Percentiles rank a stretch among this genome's conserved stretches.
Evolutionary conservation across 2,113 vertebrate genomes (phyloP).

Genomic region (Lathamus discolor): DNA sequence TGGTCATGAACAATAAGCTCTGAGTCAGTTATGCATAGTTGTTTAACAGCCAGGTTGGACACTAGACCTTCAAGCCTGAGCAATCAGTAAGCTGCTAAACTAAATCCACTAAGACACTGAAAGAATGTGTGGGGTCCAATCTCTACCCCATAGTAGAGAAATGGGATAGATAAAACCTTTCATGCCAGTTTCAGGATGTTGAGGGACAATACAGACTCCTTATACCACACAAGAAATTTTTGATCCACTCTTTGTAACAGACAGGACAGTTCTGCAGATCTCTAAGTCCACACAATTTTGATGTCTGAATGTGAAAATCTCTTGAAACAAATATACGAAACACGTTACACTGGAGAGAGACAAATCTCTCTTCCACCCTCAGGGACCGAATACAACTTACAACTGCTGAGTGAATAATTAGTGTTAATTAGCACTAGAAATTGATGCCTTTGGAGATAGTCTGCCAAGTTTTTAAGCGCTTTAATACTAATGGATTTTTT

Average conservation of each 20-base stretch:
- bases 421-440: conserved; percentile 78
- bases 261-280: not conserved
- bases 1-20: not conserved
- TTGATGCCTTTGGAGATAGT: conserved; percentile 79
- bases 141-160: not conserved
- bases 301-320: conserved; percentile 14
- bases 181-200: not conserved
- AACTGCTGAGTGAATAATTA: conserved; percentile 81
- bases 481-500: conserved; percentile 77
- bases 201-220: not conserved
- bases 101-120: not conserved
- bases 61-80: not conserved
- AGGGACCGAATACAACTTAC: conserved; percentile 71
- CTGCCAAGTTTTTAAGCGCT: conserved; percentile 80
- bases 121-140: not conserved
- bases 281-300: not conserved
- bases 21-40: not conserved
- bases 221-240: not conserved
- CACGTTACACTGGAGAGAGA: conserved; percentile 40
- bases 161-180: not conserved
- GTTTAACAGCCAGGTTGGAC: not conserved
- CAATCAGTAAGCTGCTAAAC: not conserved
- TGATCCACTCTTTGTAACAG: not conserved
- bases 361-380: conserved; percentile 64
- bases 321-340: conserved; percentile 54